phyloP scores from a whole-genome alignment of 2,888 invertebrate species.

The Tenthredo amoena region DNA sequence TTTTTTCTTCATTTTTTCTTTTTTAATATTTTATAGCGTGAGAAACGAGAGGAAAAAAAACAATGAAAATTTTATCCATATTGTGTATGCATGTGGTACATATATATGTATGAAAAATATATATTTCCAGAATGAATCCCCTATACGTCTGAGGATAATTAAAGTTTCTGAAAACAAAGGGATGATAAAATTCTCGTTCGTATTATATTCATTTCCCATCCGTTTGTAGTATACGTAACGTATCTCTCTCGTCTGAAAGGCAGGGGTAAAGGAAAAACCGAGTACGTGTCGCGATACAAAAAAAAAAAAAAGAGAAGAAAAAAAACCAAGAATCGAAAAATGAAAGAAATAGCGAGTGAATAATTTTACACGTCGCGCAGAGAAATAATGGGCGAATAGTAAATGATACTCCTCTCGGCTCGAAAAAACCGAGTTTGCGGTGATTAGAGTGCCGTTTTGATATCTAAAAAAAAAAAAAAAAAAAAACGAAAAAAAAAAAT shows the following conservation, averaged over 20 bases:
- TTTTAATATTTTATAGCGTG: no score
- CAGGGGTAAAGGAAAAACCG: neutral
- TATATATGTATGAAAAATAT: no score
- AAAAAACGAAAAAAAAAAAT: neutral
- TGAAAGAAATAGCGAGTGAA: neutral
- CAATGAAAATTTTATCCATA: no score
- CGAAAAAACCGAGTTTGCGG: neutral
- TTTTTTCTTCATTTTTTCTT: no score
- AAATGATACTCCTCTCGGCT: neutral
- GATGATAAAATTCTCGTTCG: neutral
- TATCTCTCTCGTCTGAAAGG: neutral
- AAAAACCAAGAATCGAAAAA: neutral
- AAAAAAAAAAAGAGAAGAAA: neutral
- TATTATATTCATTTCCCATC: neutral
- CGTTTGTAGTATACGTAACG: neutral
- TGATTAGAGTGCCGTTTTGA: conserved; percentile 16
- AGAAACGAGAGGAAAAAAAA: no score
- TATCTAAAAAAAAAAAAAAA: no score
- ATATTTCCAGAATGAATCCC: no score
- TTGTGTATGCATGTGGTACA: no score
- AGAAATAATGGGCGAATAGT: neutral
- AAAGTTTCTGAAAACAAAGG: neutral
- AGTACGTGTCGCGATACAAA: neutral
- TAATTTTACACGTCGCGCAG: neutral
- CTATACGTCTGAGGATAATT: neutral